These are phyloP conservation scores for Etheostoma cragini DNA, from an alignment of 2,113 vertebrate species.

Conservation along the genomic window DNA sequence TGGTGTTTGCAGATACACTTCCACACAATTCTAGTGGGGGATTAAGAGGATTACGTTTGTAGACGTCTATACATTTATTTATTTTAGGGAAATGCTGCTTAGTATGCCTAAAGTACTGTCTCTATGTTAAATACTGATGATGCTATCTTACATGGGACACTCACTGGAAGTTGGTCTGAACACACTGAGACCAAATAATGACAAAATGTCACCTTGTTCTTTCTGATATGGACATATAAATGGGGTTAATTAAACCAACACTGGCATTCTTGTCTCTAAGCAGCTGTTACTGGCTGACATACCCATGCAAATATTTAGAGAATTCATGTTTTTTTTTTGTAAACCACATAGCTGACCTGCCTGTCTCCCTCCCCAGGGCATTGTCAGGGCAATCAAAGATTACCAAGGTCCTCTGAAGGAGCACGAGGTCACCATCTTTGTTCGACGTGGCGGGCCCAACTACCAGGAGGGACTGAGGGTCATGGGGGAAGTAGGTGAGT, in stretches of 20 bases:
- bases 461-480: conserved; percentile 97
- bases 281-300: neutral
- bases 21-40: no score
- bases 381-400: conserved; percentile 96
- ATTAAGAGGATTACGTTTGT: no score
- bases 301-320: neutral
- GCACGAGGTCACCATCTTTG: conserved; percentile 95
- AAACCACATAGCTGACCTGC: neutral
- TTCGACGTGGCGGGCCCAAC: conserved; percentile 95
- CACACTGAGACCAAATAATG: neutral
- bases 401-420: conserved; percentile 95
- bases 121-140: neutral
- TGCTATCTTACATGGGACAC: neutral
- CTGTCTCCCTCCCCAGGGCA: conserved; percentile 85
- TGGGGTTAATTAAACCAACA: neutral
- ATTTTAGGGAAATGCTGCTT: no score
- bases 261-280: neutral
- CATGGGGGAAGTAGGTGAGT: conserved; percentile 98
- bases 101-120: neutral
- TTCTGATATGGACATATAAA: neutral
- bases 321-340: neutral
- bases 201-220: neutral
- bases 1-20: no score
- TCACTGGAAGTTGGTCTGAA: neutral
- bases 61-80: no score